phyloP scores from a whole-genome alignment of 2,113 vertebrate genomes.

The Solenodon paradoxus region DNA sequence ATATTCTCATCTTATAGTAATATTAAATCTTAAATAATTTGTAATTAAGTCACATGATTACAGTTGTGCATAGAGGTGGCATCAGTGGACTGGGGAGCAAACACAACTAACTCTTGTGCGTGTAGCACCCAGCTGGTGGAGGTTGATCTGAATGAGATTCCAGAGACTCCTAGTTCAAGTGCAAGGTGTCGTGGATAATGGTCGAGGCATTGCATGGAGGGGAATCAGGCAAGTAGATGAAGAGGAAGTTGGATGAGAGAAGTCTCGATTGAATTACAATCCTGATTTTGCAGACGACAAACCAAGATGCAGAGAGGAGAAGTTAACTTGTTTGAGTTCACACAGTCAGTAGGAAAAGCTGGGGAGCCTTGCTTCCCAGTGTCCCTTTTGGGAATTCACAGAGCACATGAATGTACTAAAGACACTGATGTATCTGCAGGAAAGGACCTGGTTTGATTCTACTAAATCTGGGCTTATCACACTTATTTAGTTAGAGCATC shows the following conservation, averaged over 20 bases:
- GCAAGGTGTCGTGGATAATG: too few species aligned
- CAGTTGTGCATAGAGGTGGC: too few species aligned
- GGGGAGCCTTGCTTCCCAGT: not conserved
- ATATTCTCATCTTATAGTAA: too few species aligned
- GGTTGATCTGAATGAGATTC: not conserved
- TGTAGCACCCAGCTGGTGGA: too few species aligned
- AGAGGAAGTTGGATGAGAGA: not conserved
- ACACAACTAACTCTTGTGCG: not conserved
- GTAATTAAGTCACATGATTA: too few species aligned
- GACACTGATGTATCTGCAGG: not conserved
- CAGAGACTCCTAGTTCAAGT: not conserved
- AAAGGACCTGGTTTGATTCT: not conserved
- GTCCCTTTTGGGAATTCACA: not conserved
- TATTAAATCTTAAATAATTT: too few species aligned
- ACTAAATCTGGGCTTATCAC: not conserved
- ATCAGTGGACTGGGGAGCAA: not conserved
- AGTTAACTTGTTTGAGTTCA: not conserved
- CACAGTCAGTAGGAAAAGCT: too few species aligned
- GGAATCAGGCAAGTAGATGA: not conserved
- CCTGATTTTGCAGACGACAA: not conserved
- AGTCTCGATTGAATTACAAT: not conserved
- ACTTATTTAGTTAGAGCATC: not conserved
- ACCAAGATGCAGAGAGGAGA: not conserved
- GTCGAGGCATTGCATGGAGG: fast-evolving
- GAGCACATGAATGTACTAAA: not conserved